Evolutionary conservation across 2,113 vertebrate genomes (phyloP), one percentile per base, ranked within the genome.

Genomic region (Hylia prasina): DNA sequence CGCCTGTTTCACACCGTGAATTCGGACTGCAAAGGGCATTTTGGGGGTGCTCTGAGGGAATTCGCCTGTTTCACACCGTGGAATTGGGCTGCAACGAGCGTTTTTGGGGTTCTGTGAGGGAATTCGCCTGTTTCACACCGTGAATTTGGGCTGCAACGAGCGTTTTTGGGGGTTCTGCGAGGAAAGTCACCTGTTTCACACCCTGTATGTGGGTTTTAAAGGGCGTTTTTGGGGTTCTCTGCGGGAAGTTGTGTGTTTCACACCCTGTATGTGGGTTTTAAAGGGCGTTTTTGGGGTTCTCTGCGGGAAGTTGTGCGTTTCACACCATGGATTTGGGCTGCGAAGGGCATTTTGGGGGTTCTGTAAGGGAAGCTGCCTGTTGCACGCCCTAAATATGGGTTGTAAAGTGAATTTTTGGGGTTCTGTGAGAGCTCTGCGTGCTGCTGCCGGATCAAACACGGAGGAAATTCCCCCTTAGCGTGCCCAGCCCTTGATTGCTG

Each of bases 231-330:
- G 16, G 45, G 13, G 6, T 18, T 53, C 15, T 51, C 1, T 22
- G 15, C 23, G 11, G 35, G 48, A 31, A 40, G 1, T 13, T 23
- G 3, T 8, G 15, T 31, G 15, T 3, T 57, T 0, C 13, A 73
- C 42, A 2, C 8, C 4, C 0, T 1, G 25, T 39, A 76, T 15
- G 0, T 5, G 20, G 12, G 20, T 0, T 24, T 5, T 0, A 60
- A 24, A 60, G 2, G 13, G 12, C 0, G 10, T 60, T 76, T 76
- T 39, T n/a, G n/a, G n/a, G n/a, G n/a, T n/a, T n/a, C n/a, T n/a
- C n/a, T n/a, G n/a, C n/a, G n/a, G 23, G 28, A 25, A 21, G 0
- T 1, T 48, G 2, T 7, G 30, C 8, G 10, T 2, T 40, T 0
- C 17, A 27, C 22, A 0, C 5, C 1, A 0, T 3, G 11, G 22